These are phyloP conservation scores for Procambarus virginalis DNA, from an alignment of 1,140 invertebrate species.

Conservation along the genomic window DNA sequence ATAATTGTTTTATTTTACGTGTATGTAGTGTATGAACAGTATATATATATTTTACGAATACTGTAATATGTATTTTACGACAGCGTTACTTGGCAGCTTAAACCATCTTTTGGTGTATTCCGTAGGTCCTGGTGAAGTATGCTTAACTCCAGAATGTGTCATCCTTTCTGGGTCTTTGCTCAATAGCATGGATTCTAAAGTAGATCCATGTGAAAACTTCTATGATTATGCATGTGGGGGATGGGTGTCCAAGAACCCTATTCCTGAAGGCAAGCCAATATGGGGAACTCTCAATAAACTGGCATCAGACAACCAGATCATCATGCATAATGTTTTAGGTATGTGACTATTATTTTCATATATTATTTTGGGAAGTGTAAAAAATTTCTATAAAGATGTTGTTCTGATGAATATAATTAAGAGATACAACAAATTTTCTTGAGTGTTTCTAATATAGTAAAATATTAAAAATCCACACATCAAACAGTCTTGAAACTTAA, in stretches of 20 bases:
- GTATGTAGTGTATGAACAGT: too few species aligned
- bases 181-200: constrained; percentile 84
- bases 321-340: constrained; percentile 79
- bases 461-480: too few species aligned
- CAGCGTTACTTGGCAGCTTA: too few species aligned
- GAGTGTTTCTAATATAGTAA: too few species aligned
- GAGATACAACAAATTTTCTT: too few species aligned
- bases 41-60: too few species aligned
- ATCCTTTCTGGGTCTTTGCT: constrained; percentile 77
- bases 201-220: constrained; percentile 77
- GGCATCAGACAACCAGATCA: constrained; percentile 94
- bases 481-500: too few species aligned
- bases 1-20: too few species aligned
- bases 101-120: neutral
- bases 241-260: constrained; percentile 77
- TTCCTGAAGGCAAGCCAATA: constrained; percentile 79
- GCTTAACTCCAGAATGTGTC: constrained; percentile 57
- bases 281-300: constrained; percentile 97
- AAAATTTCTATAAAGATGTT: too few species aligned
- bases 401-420: too few species aligned
- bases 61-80: too few species aligned
- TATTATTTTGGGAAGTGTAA: too few species aligned
- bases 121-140: constrained; percentile 21
- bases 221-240: constrained; percentile 79
- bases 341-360: neutral